Percentiles rank a stretch among this genome's conserved stretches.
Evolutionary conservation across 2,113 vertebrate species (phyloP).

Genomic region (Peromyscus leucopus): DNA sequence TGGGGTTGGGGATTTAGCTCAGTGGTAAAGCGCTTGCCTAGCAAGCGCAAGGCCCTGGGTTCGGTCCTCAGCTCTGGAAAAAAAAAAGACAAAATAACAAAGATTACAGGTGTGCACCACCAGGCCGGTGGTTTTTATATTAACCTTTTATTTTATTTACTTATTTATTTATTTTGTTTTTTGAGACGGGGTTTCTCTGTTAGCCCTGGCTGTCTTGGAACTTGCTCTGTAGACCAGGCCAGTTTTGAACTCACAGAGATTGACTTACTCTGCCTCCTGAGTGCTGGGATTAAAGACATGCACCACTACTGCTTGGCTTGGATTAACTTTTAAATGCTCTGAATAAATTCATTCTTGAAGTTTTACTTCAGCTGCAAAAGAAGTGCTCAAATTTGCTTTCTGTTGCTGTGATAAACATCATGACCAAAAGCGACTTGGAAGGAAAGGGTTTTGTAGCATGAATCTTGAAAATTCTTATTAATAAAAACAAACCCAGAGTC

Average conservation of each 20-base stretch:
- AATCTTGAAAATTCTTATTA: too few species aligned
- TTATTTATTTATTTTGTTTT: not conserved
- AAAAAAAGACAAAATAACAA: too few species aligned
- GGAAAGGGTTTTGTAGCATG: not conserved
- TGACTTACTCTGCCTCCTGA: not conserved
- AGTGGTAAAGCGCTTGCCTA: too few species aligned
- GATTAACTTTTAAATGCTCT: not conserved
- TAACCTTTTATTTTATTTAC: not conserved
- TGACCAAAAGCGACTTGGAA: not conserved
- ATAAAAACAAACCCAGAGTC: too few species aligned
- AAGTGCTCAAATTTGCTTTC: not conserved
- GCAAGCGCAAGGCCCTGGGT: too few species aligned
- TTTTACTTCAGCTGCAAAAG: not conserved
- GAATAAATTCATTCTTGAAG: not conserved
- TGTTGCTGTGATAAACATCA: not conserved
- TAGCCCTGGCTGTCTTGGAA: not conserved
- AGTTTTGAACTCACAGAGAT: not conserved
- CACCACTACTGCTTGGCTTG: not conserved
- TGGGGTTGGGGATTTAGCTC: not conserved
- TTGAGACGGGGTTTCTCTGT: not conserved
- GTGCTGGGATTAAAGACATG: not conserved
- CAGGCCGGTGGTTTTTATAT: not conserved
- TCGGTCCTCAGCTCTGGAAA: too few species aligned
- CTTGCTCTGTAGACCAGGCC: not conserved
- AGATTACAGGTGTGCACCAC: not conserved